Conservation (phyloP, 2,113 vertebrate genomes). For the Hucho hucho region DNA sequence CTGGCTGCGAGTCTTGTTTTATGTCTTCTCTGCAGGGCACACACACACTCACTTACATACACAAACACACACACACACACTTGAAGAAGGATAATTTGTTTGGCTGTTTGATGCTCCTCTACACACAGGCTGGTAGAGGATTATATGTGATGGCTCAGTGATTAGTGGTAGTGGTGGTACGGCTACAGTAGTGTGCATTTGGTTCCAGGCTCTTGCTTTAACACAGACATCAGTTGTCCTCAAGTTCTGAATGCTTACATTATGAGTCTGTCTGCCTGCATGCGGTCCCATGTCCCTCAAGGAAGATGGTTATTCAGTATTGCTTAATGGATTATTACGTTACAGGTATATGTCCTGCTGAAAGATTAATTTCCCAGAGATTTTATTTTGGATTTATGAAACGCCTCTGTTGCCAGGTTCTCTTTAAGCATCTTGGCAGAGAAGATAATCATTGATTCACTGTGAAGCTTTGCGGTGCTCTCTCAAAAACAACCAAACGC, state of each 20-base stretch:
- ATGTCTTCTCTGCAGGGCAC: conserved; percentile 54
- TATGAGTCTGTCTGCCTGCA: conserved; percentile 13
- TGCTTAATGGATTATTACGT: conserved; percentile 30
- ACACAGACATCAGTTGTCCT: conserved; percentile 53
- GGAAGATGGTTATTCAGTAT: conserved; percentile 33
- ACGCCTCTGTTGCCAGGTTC: conserved; percentile 28
- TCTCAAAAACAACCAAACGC: conserved; percentile 47
- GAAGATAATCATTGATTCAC: conserved; percentile 56
- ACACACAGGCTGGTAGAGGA: conserved; percentile 56
- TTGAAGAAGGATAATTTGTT: conserved; percentile 70
- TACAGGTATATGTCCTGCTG: conserved; percentile 31
- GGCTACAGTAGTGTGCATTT: conserved; percentile 21
- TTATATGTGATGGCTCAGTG: conserved; percentile 66
- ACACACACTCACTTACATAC: no score
- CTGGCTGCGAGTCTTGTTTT: conserved; percentile 51
- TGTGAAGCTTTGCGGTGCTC: conserved; percentile 53
- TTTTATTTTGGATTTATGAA: conserved; percentile 62
- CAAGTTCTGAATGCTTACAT: conserved; percentile 34
- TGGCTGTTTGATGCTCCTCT: conserved; percentile 59
- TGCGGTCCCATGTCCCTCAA: background rate
- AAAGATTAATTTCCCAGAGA: conserved; percentile 53
- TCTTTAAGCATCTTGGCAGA: conserved; percentile 57
- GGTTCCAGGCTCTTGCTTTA: conserved; percentile 52
- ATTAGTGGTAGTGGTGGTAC: conserved; percentile 62
- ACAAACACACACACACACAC: conserved; percentile 8